Base-by-base conservation (phyloP, 2,797 vertebrate species). In the Siniperca obscura region DNA sequence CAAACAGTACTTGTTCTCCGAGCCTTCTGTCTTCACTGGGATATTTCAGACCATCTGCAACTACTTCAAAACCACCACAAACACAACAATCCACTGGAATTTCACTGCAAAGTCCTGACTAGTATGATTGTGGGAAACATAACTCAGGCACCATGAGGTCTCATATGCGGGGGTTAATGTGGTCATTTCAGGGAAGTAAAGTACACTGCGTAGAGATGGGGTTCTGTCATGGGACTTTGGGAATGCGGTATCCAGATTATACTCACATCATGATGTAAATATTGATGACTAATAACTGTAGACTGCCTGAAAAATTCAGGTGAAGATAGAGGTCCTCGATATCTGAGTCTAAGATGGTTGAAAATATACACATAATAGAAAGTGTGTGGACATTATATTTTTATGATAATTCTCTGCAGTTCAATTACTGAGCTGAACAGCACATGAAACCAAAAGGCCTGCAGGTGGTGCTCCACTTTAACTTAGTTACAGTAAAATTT, bases 41-140 rank as follows among this genome's bases (percentile, higher is more conserved):
- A 69, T 69, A 75, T 76, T 83, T 82, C 56, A 80, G 76, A 53
- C 70, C 80, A 87, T 83, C 77, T 85, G 83, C 67, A 78, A 83
- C 72, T 85, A 76, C 76, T 85, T 87, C 53, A 85, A 74, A 73
- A 67, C 68, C 17, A 10, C 57, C 53, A 70, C 80, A 80, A 80
- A 80, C 55, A 80, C 55, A 83, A 67, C 86, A 44, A 70, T 79
- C 14, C 60, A 52, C 69, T 61, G 27, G 53, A 74, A 76, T 77
- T 82, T 77, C 72, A 80, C 76, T 82, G 44, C 21, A 76, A 62
- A 55, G 64, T 60, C 57, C 61, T 30, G 64, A 77, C 59, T 70
- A 80, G 50, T 50, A 68, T 3, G 66, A 44, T 74, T 79, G 38
- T 2, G n/a, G 65, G 69, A 77, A 85, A 69, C 46, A 79, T 48